Conservation (phyloP, 2,888 invertebrate species). For the Amiota mariae region DNA sequence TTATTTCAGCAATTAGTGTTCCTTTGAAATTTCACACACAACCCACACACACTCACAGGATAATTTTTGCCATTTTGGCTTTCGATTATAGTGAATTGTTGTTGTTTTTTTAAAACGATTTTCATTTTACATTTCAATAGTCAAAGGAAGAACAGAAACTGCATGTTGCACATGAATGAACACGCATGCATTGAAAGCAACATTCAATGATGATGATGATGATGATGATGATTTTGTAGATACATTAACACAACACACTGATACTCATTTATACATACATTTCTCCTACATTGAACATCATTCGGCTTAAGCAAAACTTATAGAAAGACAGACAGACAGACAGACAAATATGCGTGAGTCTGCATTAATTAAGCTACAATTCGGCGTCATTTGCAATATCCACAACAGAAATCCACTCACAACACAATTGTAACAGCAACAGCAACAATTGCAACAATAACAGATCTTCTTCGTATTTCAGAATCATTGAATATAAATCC, state of each 20-base stretch:
- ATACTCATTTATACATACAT: neutral
- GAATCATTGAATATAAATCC: neutral
- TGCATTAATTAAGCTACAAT: conserved; percentile 65
- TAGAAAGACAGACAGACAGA: no score
- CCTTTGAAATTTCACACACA: neutral
- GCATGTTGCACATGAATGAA: conserved; percentile 26
- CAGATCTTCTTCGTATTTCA: conserved; percentile 17
- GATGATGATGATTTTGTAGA: neutral
- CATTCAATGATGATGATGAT: neutral
- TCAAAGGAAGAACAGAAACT: conserved; percentile 16
- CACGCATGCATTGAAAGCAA: conserved; percentile 21
- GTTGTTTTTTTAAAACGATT: conserved; percentile 20
- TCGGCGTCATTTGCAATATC: conserved; percentile 61
- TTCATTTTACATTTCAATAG: conserved; percentile 26
- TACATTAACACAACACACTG: no score
- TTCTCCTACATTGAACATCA: neutral
- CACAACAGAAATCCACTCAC: conserved; percentile 47
- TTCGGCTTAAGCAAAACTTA: no score
- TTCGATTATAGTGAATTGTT: conserved; percentile 24
- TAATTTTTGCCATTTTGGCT: conserved; percentile 18
- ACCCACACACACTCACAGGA: neutral
- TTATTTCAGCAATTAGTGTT: neutral
- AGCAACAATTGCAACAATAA: conserved; percentile 34
- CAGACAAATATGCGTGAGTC: conserved; percentile 40
- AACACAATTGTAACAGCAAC: conserved; percentile 31